A percentile compares a stretch with the other conserved stretches of the same genome.
Evolutionary conservation across 2,113 vertebrate species (phyloP).

Genomic region (Elanus axillaris): DNA sequence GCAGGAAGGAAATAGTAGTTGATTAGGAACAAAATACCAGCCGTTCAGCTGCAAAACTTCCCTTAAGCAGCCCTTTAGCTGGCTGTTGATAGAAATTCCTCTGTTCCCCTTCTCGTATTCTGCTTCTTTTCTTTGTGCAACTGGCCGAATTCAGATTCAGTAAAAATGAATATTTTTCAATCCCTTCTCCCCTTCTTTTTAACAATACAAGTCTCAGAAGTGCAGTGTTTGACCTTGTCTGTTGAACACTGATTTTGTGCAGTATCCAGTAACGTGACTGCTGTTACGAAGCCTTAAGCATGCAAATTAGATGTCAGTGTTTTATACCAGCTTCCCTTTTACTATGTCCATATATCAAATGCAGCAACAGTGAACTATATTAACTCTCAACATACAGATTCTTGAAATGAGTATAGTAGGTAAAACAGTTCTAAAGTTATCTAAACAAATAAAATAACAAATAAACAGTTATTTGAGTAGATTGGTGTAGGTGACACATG

Average conservation of each 20-base stretch:
- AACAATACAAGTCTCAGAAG: neutral
- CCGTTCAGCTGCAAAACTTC: neutral
- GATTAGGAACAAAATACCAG: neutral
- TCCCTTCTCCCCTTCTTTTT: neutral
- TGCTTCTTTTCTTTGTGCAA: neutral
- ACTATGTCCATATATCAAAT: neutral
- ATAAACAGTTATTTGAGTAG: neutral
- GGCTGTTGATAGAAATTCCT: neutral
- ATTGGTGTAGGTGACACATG: neutral
- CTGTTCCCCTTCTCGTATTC: neutral
- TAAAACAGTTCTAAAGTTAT: neutral
- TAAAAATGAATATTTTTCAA: neutral
- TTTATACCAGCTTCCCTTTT: neutral
- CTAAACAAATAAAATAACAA: no score
- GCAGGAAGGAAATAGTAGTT: neutral
- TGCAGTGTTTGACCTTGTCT: neutral
- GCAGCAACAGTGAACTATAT: neutral
- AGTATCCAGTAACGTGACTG: accelerated
- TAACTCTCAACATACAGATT: neutral
- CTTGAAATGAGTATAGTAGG: neutral
- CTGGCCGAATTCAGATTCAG: neutral
- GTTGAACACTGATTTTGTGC: neutral
- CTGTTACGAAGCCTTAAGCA: accelerated
- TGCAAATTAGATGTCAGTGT: neutral
- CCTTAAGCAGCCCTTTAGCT: neutral